Conservation (phyloP, 2,888 invertebrate genomes). For the Isoperla grammatica region DNA sequence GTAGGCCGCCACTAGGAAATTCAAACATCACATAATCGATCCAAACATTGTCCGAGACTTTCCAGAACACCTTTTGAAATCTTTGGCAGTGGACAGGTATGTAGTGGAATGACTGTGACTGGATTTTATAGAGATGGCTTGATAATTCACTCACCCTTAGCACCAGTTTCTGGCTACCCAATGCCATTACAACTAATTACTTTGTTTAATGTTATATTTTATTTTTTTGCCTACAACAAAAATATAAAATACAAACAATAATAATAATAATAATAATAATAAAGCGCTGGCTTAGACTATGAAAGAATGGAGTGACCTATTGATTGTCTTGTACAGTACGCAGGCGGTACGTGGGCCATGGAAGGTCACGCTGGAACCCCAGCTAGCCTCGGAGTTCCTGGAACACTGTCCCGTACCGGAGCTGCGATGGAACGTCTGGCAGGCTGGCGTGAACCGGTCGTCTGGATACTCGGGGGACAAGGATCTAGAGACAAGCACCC, state of each 20-base stretch:
- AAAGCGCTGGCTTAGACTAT: too few relatives aligned
- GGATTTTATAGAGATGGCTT: too few relatives aligned
- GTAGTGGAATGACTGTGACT: too few relatives aligned
- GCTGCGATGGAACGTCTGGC: slow-evolving; percentile 80
- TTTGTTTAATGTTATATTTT: too few relatives aligned
- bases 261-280: too few relatives aligned
- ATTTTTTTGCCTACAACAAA: too few relatives aligned
- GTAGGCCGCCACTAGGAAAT: slow-evolving; percentile 55
- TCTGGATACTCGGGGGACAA: slow-evolving; percentile 47
- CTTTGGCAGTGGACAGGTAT: slow-evolving; percentile 56
- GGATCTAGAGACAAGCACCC: slow-evolving; percentile 52
- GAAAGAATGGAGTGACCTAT: too few relatives aligned
- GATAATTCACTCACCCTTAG: too few relatives aligned
- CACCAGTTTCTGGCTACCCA: too few relatives aligned
- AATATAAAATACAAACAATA: too few relatives aligned
- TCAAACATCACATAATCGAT: slow-evolving; percentile 62
- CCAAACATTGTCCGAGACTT: slow-evolving; percentile 63
- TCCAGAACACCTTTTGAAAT: slow-evolving; percentile 61
- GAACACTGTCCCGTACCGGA: slow-evolving; percentile 77
- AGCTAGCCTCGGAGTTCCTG: slow-evolving; percentile 68
- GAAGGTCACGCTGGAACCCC: slow-evolving; percentile 70
- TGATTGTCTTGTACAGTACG: slow-evolving; percentile 32
- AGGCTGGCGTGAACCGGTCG: slow-evolving; percentile 65
- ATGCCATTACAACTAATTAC: too few relatives aligned
- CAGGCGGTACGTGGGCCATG: slow-evolving; percentile 70